Conservation (phyloP, 92 coral and sea anemone genomes). For the Hydrozoanthus gracilis region DNA sequence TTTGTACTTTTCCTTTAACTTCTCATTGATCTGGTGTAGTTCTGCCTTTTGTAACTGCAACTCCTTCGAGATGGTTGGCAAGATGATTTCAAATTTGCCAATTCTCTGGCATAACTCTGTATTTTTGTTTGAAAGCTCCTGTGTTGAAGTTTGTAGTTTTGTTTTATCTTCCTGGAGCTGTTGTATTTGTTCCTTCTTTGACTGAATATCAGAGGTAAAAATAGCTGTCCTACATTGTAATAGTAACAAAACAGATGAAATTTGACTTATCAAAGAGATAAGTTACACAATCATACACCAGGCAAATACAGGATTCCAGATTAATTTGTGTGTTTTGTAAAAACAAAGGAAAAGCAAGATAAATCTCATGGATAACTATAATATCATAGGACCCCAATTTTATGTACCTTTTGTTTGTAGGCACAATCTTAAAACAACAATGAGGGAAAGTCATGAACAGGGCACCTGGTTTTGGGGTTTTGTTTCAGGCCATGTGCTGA, state of each 20-base stretch:
- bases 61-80: constrained; percentile 37
- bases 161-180: constrained; percentile 40
- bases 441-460: no score
- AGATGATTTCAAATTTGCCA: constrained; percentile 14
- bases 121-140: constrained; percentile 18
- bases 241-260: neutral
- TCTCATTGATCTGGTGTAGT: constrained; percentile 50
- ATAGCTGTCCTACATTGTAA: constrained; percentile 50
- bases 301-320: no score
- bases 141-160: neutral
- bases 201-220: constrained; percentile 51
- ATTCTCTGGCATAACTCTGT: constrained; percentile 31
- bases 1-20: constrained; percentile 41
- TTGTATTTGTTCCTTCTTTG: constrained; percentile 60
- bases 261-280: no score
- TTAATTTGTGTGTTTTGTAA: no score
- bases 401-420: no score
- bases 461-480: no score
- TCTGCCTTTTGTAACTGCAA: constrained; percentile 52
- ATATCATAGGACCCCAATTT: no score
- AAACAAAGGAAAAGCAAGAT: no score
- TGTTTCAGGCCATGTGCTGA: no score
- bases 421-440: no score
- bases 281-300: no score
- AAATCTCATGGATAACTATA: no score